phyloP scores from a whole-genome alignment of 2,113 vertebrate genomes.

The Cyrtonyx montezumae region DNA sequence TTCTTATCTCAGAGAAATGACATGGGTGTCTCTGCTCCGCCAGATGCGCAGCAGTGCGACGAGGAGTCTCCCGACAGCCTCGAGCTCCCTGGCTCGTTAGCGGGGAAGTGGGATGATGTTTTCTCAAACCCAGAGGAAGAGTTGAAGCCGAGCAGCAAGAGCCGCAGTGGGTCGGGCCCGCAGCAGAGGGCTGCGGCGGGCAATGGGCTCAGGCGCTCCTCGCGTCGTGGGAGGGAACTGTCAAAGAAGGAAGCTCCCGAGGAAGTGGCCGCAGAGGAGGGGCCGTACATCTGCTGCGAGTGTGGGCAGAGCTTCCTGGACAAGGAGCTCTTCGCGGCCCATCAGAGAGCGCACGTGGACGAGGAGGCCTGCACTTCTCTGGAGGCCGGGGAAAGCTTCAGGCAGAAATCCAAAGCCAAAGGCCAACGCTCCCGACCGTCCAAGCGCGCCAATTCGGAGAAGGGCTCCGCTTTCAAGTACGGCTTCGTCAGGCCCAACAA shows the following conservation, averaged over 20 bases:
- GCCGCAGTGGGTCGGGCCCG: background rate
- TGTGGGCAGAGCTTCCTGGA: slow-evolving; percentile 87
- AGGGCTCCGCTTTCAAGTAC: slow-evolving; percentile 61
- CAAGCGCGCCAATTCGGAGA: slow-evolving; percentile 77
- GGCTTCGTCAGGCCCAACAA: slow-evolving; percentile 70
- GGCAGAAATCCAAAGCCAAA: slow-evolving; percentile 66
- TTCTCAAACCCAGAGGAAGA: slow-evolving; percentile 75
- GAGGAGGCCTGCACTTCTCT: slow-evolving; percentile 48
- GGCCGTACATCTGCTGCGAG: slow-evolving; percentile 88
- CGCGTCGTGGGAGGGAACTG: slow-evolving; percentile 67
- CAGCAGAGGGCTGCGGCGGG: slow-evolving; percentile 37
- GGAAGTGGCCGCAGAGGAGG: slow-evolving; percentile 44
- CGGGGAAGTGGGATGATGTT: slow-evolving; percentile 69
- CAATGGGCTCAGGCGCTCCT: slow-evolving; percentile 70
- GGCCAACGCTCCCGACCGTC: slow-evolving; percentile 76
- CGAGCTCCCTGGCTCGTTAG: slow-evolving; percentile 30
- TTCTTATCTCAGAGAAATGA: background rate
- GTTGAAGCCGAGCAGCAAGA: slow-evolving; percentile 60
- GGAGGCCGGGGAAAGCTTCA: slow-evolving; percentile 20
- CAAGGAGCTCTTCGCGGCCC: slow-evolving; percentile 54
- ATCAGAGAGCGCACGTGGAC: slow-evolving; percentile 45
- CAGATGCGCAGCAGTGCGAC: slow-evolving; percentile 52
- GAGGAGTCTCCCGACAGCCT: slow-evolving; percentile 53
- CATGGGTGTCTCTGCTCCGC: slow-evolving; percentile 5
- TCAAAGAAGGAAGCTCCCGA: slow-evolving; percentile 34